Conservation (phyloP, 2,888 invertebrate species). For the Drosophila quinaria region DNA sequence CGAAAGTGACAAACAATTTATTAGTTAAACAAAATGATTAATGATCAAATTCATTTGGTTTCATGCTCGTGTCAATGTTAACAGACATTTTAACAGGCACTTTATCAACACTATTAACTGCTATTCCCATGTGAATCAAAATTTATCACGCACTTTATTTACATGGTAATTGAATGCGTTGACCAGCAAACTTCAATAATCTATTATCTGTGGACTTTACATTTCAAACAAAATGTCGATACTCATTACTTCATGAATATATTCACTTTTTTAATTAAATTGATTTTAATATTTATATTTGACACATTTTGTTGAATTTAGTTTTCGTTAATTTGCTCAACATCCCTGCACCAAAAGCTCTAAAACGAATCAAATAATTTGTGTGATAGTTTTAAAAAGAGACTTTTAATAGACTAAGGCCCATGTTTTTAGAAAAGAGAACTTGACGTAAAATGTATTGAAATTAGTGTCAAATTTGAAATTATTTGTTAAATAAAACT, state of each 20-base stretch:
- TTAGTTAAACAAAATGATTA: conserved; percentile 12
- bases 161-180: background rate
- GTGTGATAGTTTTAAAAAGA: no score
- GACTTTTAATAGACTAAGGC: no score
- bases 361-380: no score
- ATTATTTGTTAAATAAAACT: no score
- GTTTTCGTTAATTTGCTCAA: no score
- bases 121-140: background rate
- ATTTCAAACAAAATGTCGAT: background rate
- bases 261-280: no score
- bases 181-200: background rate
- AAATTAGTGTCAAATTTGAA: no score
- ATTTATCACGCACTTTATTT: background rate
- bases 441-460: no score
- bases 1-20: conserved; percentile 23
- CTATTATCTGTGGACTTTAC: background rate
- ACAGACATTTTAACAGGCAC: conserved; percentile 3
- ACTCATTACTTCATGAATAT: background rate
- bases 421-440: no score
- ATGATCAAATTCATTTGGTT: conserved; percentile 5
- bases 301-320: no score
- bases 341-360: no score
- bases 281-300: no score
- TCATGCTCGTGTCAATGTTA: conserved; percentile 7
- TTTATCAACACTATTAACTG: conserved; percentile 7